phyloP scores from a whole-genome alignment of 2,888 invertebrate genomes.

The Villa cingulata region DNA sequence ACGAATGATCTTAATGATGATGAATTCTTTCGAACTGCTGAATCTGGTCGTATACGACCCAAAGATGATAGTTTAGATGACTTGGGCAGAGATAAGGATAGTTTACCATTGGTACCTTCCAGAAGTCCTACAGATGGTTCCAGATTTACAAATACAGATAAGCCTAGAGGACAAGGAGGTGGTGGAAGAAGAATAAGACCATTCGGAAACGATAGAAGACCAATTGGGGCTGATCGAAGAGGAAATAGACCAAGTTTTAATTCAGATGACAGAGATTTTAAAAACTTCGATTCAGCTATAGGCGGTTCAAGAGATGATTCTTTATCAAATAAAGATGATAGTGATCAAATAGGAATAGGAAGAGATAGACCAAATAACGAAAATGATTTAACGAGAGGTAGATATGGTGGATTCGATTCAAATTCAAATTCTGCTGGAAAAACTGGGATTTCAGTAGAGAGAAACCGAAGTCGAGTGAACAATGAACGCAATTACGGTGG shows the following conservation, averaged over 20 bases:
- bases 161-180: neutral
- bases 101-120: neutral
- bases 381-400: neutral
- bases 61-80: constrained; percentile 16
- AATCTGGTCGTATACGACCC: constrained; percentile 11
- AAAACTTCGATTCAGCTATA: no score
- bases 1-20: constrained; percentile 28
- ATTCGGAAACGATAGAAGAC: neutral
- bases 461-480: neutral
- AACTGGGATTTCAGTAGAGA: neutral
- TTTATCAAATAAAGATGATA: no score
- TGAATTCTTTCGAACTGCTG: constrained; percentile 19
- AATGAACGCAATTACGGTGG: no score
- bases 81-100: constrained; percentile 1
- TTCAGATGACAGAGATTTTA: no score
- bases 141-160: neutral
- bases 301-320: no score
- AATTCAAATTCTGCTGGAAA: neutral
- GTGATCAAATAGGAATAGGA: neutral
- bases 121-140: neutral
- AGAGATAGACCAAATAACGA: neutral
- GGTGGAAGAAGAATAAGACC: neutral
- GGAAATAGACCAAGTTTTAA: neutral
- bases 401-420: neutral
- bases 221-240: neutral